These are phyloP conservation scores for Charadrius vociferus DNA, from an alignment of 2,113 vertebrate species.

Conservation along the genomic window DNA sequence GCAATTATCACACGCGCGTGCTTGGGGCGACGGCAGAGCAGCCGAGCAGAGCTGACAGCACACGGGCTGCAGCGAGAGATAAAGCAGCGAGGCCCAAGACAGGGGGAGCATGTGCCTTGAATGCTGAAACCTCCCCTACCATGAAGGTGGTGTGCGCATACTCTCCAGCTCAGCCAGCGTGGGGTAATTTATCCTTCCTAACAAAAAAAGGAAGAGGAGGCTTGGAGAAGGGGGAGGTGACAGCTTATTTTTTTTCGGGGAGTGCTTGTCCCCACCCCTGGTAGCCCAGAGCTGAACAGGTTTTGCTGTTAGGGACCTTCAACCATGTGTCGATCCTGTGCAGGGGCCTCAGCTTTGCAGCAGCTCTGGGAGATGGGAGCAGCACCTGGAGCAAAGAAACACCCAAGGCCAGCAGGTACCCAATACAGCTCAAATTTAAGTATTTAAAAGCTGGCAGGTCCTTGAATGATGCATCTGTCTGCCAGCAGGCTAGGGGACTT, in stretches of 20 bases:
- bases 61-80: background rate
- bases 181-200: background rate
- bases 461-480: background rate
- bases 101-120: background rate
- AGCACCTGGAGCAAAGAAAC: background rate
- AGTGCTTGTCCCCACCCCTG: background rate
- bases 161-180: background rate
- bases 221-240: background rate
- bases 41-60: background rate
- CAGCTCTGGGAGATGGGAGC: background rate
- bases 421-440: background rate
- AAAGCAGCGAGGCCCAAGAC: background rate
- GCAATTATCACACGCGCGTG: background rate
- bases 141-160: accelerated
- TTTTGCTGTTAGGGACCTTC: background rate
- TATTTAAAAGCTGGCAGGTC: background rate
- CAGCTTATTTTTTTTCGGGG: background rate
- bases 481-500: background rate
- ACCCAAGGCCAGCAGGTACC: background rate
- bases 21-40: background rate
- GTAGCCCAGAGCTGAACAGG: background rate
- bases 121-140: background rate
- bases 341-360: background rate
- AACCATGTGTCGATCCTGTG: accelerated
- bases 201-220: background rate